Percentiles rank a stretch among this genome's conserved stretches.
Conservation (phyloP, 2,888 invertebrate species). For the Hirtodrosophila duncani region DNA sequence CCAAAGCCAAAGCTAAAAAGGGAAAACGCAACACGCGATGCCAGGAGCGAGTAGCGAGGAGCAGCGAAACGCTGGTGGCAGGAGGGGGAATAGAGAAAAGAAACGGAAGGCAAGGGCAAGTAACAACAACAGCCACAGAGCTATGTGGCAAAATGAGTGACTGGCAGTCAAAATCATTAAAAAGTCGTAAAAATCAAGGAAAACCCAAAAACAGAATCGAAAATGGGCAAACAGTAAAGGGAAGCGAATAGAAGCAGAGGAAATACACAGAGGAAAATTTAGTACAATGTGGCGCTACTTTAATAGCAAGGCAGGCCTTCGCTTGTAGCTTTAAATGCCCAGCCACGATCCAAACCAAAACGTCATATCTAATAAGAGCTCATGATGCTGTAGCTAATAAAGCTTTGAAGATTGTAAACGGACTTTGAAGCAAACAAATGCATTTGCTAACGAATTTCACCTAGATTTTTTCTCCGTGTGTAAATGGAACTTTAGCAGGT, state of each 20-base stretch:
- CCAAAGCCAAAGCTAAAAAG: conserved; percentile 28
- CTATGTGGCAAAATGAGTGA: conserved; percentile 68
- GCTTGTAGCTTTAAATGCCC: too few relatives aligned
- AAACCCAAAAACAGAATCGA: conserved; percentile 28
- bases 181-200: conserved; percentile 71
- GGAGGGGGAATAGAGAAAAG: conserved; percentile 1
- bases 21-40: conserved; percentile 10
- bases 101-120: conserved; percentile 14
- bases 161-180: conserved; percentile 73
- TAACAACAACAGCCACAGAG: conserved; percentile 19
- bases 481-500: too few relatives aligned
- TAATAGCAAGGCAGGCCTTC: too few relatives aligned
- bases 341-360: too few relatives aligned
- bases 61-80: neutral
- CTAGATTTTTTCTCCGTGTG: too few relatives aligned
- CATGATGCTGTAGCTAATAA: too few relatives aligned
- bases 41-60: neutral
- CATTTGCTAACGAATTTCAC: too few relatives aligned
- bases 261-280: neutral
- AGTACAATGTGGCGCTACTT: too few relatives aligned
- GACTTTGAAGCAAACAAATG: too few relatives aligned
- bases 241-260: neutral
- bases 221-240: conserved; percentile 12
- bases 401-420: too few relatives aligned
- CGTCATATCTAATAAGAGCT: too few relatives aligned